Conservation (phyloP, 2,113 vertebrate species). For the Vulpes lagopus region DNA sequence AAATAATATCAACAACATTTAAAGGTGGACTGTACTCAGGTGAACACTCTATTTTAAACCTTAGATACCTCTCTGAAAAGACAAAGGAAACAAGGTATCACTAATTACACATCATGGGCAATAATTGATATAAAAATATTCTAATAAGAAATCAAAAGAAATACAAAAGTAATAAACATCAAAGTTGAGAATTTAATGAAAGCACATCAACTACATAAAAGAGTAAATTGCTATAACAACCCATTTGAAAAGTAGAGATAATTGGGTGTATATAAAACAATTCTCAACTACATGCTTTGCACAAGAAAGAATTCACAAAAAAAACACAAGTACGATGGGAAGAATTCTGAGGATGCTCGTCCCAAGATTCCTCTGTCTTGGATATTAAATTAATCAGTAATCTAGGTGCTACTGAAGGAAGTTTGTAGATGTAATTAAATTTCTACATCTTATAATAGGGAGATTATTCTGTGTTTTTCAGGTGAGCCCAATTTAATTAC, state of each 20-base stretch:
- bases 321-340: not conserved
- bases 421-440: not conserved
- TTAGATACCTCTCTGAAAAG: not conserved
- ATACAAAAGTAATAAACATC: not conserved
- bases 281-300: no score
- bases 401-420: not conserved
- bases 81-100: not conserved
- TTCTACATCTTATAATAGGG: not conserved
- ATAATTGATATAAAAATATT: not conserved
- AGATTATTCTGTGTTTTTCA: not conserved
- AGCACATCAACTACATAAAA: not conserved
- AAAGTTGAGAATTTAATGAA: not conserved
- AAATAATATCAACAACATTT: not conserved
- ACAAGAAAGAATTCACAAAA: not conserved
- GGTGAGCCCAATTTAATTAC: no score
- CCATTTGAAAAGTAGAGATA: not conserved
- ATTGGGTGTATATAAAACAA: not conserved
- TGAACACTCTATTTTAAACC: not conserved
- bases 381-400: not conserved
- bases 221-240: not conserved
- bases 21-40: not conserved
- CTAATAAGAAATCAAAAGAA: not conserved
- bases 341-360: not conserved
- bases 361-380: not conserved
- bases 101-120: not conserved